Base-by-base conservation (phyloP, 2,797 vertebrate species). In the Danio choprae region DNA sequence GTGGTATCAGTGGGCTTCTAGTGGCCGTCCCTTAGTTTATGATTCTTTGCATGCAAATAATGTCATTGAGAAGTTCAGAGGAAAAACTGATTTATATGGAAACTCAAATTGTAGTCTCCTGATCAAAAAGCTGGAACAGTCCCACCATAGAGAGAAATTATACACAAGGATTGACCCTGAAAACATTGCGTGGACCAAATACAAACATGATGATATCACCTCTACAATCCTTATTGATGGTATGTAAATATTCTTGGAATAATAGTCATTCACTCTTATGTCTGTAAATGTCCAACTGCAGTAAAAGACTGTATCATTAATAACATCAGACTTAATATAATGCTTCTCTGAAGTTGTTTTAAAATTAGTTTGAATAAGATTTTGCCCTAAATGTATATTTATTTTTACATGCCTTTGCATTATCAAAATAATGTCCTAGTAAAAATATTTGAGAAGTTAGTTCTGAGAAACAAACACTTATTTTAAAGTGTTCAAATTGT, bases 31-130 rank as follows among this genome's bases (percentile, higher is more conserved):
- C 29, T 29, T 29, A 29, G 29, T 29, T 29, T 29, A 29, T 29
- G 29, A 29, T 29, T 29, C 29, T 29, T 29, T 29, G 29, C 3
- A 29, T 29, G 3, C 29, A 29, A 29, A 29, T 29, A 29, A 29
- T 3, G 29, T 29, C 29, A 29, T 29, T 3, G 3, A 29, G 3
- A 29, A 29, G 29, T 29, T 29, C 29, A 29, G 36, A 91, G 91
- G 29, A 29, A 29, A 29, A 29, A 29, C 29, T 83, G 79, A 36
- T 76, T 91, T 15, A 88, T 91, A 75, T 92, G 91, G 91, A 91
- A 92, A 70, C 76, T 58, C 68, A 8, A 8, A 7, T 1, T 91
- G 91, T 73, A 88, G 58, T 81, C 85, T 92, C 11, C 0, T 56
- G 56, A 90, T 92, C 58, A 0, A 46, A 0, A 36, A 11, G 8